Evolutionary conservation across 2,797 vertebrate species (phyloP), one percentile per base, ranked within the genome.

Genomic region (Caiman crocodilus): DNA sequence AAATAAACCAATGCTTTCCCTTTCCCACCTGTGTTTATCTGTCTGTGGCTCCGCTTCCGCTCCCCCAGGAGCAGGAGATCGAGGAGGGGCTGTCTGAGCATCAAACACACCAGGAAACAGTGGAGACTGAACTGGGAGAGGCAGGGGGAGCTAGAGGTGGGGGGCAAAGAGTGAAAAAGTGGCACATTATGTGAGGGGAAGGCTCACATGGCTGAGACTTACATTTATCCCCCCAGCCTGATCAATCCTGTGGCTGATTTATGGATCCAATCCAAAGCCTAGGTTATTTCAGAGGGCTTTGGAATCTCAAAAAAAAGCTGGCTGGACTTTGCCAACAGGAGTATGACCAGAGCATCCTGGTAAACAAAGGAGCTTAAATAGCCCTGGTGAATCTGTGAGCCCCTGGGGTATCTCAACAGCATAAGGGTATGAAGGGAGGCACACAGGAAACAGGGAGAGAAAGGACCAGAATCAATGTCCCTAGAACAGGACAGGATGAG

Each of bases 21-120:
- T 96, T 42, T 42, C 88, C 90, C 97, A 96, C 96, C 97, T 97
- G 96, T 97, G 96, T 97, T 97, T 97, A 97, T 97, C 97, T 94
- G 97, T 97, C 97, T 97, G 93, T 92, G 93, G 94, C 90, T 28
- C 35, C 73, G 95, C 92, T 97, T 97, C 97, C 96, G 94, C 77
- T 87, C 79, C 64, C 32, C 76, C 23, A 91, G 85, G 91, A 82
- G 87, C 93, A 91, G 88, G 91, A 78, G 89, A 92, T 92, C 93
- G 93, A 87, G 67, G 30, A 23, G 32, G 67, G 35, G 15, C 84
- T 71, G 91, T 35, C 90, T 73, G 61, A 56, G 90, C 11, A 87
- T 73, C 87, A 92, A 82, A 95, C 18, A 4, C 82, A 71, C 16
- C 65, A 71, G 35, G 0, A 58, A n/a, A 25, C 15, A 20, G 61